Conservation (phyloP, 2,888 invertebrate genomes). For the Chorisops tibialis region DNA sequence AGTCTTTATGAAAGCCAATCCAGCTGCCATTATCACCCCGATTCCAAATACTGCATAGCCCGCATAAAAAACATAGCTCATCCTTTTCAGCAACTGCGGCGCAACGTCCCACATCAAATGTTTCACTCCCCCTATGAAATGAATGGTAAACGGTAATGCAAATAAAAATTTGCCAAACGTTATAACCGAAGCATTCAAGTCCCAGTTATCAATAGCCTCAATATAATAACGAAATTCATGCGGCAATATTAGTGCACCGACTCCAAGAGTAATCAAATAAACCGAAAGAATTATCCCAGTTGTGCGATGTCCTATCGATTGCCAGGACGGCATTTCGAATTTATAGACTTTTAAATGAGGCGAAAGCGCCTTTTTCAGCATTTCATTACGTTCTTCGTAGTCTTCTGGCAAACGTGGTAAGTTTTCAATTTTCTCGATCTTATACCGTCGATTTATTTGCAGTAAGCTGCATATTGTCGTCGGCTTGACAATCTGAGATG, state of each 20-base stretch:
- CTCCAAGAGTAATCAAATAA: constrained; percentile 1
- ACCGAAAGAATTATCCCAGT: constrained; percentile 8
- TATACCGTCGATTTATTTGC: not conserved
- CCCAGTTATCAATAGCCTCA: not conserved
- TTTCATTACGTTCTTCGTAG: constrained; percentile 9
- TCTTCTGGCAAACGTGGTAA: not conserved
- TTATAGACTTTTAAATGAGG: constrained; percentile 14
- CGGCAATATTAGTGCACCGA: not conserved
- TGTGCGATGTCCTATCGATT: constrained; percentile 13
- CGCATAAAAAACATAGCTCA: not conserved
- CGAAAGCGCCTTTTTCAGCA: not conserved
- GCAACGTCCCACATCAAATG: constrained; percentile 8
- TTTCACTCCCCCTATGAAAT: constrained; percentile 6
- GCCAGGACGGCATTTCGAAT: constrained; percentile 11
- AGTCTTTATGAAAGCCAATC: not conserved
- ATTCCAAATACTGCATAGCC: constrained; percentile 1
- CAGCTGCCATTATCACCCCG: not conserved
- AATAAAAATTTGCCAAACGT: not conserved
- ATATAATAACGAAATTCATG: constrained; percentile 3
- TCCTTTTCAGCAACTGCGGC: not conserved
- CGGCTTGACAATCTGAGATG: not conserved
- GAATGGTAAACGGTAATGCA: constrained; percentile 7
- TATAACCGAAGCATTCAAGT: not conserved
- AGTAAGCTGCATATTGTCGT: not conserved
- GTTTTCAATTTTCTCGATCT: not conserved